These are phyloP conservation scores for Ctenoplectra terminalis DNA, from an alignment of 1,140 invertebrate genomes.

Conservation along the genomic window DNA sequence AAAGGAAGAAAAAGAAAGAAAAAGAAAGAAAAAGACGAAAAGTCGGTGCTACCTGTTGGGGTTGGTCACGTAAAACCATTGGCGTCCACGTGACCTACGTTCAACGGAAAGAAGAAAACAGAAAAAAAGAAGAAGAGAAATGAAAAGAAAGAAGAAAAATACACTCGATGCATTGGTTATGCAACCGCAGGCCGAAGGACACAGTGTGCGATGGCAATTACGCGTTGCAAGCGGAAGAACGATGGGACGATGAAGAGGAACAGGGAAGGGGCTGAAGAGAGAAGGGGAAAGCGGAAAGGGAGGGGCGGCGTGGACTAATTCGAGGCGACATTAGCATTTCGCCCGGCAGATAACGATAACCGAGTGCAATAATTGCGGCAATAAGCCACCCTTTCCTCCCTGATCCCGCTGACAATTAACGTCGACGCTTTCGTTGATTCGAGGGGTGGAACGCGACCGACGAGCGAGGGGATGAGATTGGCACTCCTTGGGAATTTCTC, in stretches of 20 bases:
- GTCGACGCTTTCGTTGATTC: too few relatives aligned
- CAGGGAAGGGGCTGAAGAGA: too few relatives aligned
- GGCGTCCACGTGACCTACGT: constrained; percentile 25
- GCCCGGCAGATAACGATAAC: constrained; percentile 56
- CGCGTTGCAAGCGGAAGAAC: constrained; percentile 60
- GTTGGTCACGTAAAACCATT: constrained; percentile 29
- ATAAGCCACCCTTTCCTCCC: constrained; percentile 13
- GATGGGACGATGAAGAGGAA: constrained; percentile 27
- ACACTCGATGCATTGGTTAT: constrained; percentile 63
- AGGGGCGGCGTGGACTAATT: constrained; percentile 69
- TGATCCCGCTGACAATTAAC: constrained; percentile 25
- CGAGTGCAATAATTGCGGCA: constrained; percentile 28
- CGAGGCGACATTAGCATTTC: constrained; percentile 72
- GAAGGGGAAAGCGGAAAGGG: constrained; percentile 16
- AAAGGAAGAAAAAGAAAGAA: background rate
- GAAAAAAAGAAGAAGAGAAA: too few relatives aligned
- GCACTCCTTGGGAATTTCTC: too few relatives aligned
- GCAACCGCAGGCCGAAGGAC: constrained; percentile 72
- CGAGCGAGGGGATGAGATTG: too few relatives aligned
- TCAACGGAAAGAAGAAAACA: constrained; percentile 1
- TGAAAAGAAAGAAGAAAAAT: background rate
- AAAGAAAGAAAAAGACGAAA: background rate
- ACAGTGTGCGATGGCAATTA: constrained; percentile 60
- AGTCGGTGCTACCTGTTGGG: constrained; percentile 37
- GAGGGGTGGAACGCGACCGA: too few relatives aligned